Evolutionary conservation across 2,888 invertebrate genomes (phyloP), one percentile per base, ranked within the genome.

Genomic region (Eilema griseolum): DNA sequence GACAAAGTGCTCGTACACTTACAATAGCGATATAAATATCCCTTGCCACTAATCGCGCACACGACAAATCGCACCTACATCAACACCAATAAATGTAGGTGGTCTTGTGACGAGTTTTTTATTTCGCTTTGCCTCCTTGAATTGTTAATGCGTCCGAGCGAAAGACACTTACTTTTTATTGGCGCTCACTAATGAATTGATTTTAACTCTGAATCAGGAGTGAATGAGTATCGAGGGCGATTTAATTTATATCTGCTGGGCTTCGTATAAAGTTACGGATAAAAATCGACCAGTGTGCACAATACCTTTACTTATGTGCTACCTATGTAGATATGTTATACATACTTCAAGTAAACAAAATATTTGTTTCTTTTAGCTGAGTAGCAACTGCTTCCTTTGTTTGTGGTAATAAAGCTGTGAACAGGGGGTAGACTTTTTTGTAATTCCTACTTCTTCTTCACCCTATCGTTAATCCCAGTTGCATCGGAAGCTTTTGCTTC

Each of bases 111-210:
- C 61, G 23, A 64, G 75, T 84, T 87, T 86, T 83, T 82, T 83
- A 81, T 73, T 70, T 71, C 78, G 72, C 52, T 74, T 75, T 82
- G 67, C 77, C 81, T 78, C 73, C 82, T 89, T 89, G 89, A 89
- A 89, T 89, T 86, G 88, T 88, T 89, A 89, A 89, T 89, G 86
- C 83, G 84, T 85, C 84, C 78, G 77, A 83, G 74, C 70, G 77
- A 82, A 73, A 80, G 80, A 78, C 76, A 77, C 80, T 80, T 75
- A 78, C 85, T 81, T 86, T 87, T 85, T 85, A 84, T 84, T 83
- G 76, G 81, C 76, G 76, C 74, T 69, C 75, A 76, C 78, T 88
- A 88, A 88, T 88, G 86, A 88, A 88, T 88, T 86, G 88, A 85
- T 84, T 88, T 87, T 83, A 85, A 79, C 86, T 79, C 69, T 73